Conservation (phyloP, 1,140 invertebrate species). For the Calosoma granatense region DNA sequence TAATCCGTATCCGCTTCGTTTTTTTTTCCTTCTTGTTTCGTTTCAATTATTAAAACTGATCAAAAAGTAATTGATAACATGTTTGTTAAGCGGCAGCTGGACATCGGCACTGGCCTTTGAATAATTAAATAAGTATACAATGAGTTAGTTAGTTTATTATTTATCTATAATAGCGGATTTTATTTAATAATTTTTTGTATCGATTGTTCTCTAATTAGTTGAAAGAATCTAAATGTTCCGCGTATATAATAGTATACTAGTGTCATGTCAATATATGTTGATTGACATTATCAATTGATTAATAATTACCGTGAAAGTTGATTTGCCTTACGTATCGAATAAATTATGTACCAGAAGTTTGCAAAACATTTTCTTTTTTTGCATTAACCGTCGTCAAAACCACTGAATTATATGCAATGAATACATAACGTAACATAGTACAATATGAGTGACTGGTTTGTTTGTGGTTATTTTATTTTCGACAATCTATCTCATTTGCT, state of each 20-base stretch:
- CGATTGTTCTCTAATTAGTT: background rate
- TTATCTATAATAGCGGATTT: background rate
- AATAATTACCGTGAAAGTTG: background rate
- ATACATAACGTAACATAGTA: no score
- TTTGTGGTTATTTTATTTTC: no score
- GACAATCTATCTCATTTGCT: no score
- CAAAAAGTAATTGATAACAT: background rate
- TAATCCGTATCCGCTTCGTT: no score
- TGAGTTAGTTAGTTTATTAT: no score
- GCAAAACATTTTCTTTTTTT: no score
- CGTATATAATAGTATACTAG: background rate
- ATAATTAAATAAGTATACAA: no score
- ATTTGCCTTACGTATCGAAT: background rate
- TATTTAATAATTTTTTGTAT: background rate
- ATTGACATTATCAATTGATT: conserved; percentile 7
- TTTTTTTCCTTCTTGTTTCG: no score
- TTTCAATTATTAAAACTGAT: background rate
- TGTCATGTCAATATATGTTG: background rate
- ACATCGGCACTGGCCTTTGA: no score
- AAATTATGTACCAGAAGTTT: background rate
- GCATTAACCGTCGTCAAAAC: no score
- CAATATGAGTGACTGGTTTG: no score
- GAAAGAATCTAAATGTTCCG: background rate
- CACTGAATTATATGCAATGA: no score
- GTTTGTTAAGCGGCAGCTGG: background rate